These are phyloP conservation scores for Cephalotes varians DNA, from an alignment of 2,888 invertebrate species.

Conservation along the genomic window DNA sequence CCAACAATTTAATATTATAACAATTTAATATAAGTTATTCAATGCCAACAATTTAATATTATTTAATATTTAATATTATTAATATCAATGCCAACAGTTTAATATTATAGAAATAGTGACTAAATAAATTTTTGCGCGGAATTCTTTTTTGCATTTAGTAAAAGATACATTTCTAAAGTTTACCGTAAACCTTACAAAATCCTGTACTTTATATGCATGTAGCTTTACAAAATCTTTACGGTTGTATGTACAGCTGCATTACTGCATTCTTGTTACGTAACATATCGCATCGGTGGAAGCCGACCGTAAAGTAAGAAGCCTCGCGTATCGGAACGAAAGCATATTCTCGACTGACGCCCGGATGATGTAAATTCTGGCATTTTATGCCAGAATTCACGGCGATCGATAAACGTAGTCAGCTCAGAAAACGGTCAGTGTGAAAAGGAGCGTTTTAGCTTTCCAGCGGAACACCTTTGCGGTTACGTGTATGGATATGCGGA, in stretches of 20 bases:
- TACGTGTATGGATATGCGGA: not conserved
- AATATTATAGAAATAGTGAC: not conserved
- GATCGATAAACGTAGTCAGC: conserved; percentile 48
- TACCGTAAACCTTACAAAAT: conserved; percentile 17
- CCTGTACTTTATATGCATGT: not conserved
- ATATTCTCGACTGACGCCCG: conserved; percentile 17
- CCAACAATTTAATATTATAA: too few species aligned
- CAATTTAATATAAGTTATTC: too few species aligned
- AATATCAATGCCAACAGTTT: not conserved
- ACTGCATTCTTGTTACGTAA: conserved; percentile 30
- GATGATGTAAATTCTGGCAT: conserved; percentile 53
- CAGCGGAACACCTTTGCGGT: not conserved
- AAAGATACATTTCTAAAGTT: conserved; percentile 15
- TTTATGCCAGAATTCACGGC: conserved; percentile 54
- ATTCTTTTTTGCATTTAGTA: not conserved
- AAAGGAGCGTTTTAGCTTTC: not conserved
- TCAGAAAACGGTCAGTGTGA: conserved; percentile 18
- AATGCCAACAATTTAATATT: too few species aligned
- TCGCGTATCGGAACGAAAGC: conserved; percentile 26
- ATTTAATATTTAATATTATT: too few species aligned
- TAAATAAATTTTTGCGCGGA: not conserved
- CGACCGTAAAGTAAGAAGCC: conserved; percentile 32
- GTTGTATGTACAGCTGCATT: not conserved
- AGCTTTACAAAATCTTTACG: conserved; percentile 12
- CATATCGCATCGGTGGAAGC: conserved; percentile 24